Evolutionary conservation across 2,797 vertebrate species (phyloP), one percentile per base, ranked within the genome.

Genomic region (Dipus sagitta): DNA sequence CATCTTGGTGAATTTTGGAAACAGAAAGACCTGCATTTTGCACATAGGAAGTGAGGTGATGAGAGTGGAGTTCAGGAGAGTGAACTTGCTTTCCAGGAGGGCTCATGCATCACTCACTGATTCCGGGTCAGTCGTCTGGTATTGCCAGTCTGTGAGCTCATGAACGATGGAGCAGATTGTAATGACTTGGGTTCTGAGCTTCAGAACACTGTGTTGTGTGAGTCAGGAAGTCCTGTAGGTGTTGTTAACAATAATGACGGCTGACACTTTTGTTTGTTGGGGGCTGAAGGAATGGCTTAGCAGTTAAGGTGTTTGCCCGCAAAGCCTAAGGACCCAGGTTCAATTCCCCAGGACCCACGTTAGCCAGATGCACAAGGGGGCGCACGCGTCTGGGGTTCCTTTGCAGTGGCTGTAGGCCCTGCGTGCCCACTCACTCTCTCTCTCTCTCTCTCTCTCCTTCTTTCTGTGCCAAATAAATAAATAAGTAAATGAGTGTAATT

Each of bases 181-280:
- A 83, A 85, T 67, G 20, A 82, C n/a, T 34, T 85, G 30, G 32
- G 71, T 62, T 86, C 65, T 91, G 52, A 60, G 21, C 32, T 84
- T 84, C 32, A 20, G 77, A 82, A 60, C 58, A 47, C 26, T 87
- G 54, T 68, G 54, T 38, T 24, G 26, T 93, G 60, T 71, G 75
- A 24, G 34, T 75, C 60, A 32, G 32, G 58, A 95, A 94, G 23
- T 7, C 30, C 62, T 42, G 3, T 65, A 76, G 65, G 54, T 75
- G 72, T 30, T 86, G 38, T 32, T 86, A 91, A 60, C 62, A 65
- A 70, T 65, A 72, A 68, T 3, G 6, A 1, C 21, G 76, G 62
- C 12, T 79, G 77, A 38, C 6, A 30, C 60, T 95, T 88, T 94
- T 91, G 17, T 42, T 28, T 58, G n/a, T 71, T 60, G 58, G 58